A percentile compares a stretch with the other conserved stretches of the same genome.
phyloP scores from a whole-genome alignment of 2,888 invertebrate species.

The Congeria kusceri region DNA sequence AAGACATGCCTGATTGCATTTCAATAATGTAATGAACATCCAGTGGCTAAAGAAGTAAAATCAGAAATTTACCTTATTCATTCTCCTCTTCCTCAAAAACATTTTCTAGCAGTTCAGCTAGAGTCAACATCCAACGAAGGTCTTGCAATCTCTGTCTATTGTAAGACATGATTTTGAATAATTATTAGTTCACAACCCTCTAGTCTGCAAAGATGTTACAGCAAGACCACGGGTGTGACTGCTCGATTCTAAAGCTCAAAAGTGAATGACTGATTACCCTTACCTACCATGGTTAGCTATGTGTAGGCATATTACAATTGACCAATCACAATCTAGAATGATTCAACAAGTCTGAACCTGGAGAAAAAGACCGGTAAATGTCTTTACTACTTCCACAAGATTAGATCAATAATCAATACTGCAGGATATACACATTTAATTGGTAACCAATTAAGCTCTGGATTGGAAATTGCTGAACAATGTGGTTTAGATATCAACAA shows the following conservation, averaged over 20 bases:
- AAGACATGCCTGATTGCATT: constrained; percentile 13
- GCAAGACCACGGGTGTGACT: constrained; percentile 63
- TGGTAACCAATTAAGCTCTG: constrained; percentile 28
- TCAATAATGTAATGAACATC: not conserved
- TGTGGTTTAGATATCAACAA: no score
- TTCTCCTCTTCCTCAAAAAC: constrained; percentile 3
- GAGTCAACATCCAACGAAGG: constrained; percentile 61
- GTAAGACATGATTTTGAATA: constrained; percentile 47
- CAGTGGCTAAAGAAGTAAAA: not conserved
- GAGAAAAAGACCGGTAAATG: constrained; percentile 65
- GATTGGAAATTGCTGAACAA: no score
- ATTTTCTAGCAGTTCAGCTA: constrained; percentile 50
- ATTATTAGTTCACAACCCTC: not conserved
- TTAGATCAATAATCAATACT: constrained; percentile 56
- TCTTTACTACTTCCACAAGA: constrained; percentile 41
- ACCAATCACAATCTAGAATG: constrained; percentile 54
- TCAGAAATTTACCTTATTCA: constrained; percentile 1
- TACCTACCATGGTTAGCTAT: constrained; percentile 64
- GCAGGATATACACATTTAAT: constrained; percentile 35
- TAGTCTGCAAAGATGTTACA: constrained; percentile 63
- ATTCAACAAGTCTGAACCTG: constrained; percentile 54
- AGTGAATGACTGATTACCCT: constrained; percentile 61
- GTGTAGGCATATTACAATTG: constrained; percentile 41
- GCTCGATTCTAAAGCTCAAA: constrained; percentile 45
- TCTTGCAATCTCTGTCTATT: constrained; percentile 55